phyloP scores from a whole-genome alignment of 2,888 invertebrate species.

The Marasmarcha lunaedactyla region DNA sequence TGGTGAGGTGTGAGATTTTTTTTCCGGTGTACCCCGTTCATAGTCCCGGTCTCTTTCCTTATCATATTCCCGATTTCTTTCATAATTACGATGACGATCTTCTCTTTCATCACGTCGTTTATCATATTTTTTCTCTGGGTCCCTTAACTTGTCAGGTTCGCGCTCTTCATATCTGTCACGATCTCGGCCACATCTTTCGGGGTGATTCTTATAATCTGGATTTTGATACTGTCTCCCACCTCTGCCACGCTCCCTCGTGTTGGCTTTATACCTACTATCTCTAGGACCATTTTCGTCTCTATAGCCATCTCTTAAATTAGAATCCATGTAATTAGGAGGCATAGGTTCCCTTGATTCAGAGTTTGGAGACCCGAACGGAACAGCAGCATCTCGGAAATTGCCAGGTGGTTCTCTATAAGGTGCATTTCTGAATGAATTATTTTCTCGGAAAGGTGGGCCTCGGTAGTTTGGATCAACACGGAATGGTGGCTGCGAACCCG shows the following conservation, averaged over 20 bases:
- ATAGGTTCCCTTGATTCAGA: slow-evolving; percentile 43
- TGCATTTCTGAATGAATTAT: slow-evolving; percentile 34
- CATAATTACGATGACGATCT: slow-evolving; percentile 36
- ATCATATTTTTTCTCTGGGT: slow-evolving; percentile 24
- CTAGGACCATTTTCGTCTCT: slow-evolving; percentile 44
- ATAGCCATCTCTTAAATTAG: slow-evolving; percentile 45
- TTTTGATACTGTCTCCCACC: slow-evolving; percentile 45
- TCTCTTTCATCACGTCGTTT: slow-evolving; percentile 31
- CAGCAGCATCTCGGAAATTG: slow-evolving; percentile 40
- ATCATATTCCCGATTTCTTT: slow-evolving; percentile 44
- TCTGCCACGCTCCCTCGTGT: slow-evolving; percentile 35
- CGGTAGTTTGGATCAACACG: slow-evolving; percentile 41
- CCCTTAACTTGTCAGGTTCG: slow-evolving; percentile 18
- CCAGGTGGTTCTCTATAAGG: slow-evolving; percentile 47
- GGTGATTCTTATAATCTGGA: slow-evolving; percentile 43
- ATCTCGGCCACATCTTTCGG: slow-evolving; percentile 54
- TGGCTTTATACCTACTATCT: slow-evolving; percentile 39
- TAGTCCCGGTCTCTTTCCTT: slow-evolving; percentile 51
- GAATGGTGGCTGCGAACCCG: slow-evolving; percentile 30
- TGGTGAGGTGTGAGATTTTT: slow-evolving; percentile 44
- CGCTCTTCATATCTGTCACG: slow-evolving; percentile 52
- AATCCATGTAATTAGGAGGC: slow-evolving; percentile 40
- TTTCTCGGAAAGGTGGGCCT: slow-evolving; percentile 44
- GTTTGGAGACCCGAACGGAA: slow-evolving; percentile 47
- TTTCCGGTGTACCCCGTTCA: slow-evolving; percentile 51